Percentiles rank a stretch among this genome's conserved stretches.
Evolutionary conservation across 2,113 vertebrate species (phyloP).

Genomic region (Hemibagrus wyckioides): DNA sequence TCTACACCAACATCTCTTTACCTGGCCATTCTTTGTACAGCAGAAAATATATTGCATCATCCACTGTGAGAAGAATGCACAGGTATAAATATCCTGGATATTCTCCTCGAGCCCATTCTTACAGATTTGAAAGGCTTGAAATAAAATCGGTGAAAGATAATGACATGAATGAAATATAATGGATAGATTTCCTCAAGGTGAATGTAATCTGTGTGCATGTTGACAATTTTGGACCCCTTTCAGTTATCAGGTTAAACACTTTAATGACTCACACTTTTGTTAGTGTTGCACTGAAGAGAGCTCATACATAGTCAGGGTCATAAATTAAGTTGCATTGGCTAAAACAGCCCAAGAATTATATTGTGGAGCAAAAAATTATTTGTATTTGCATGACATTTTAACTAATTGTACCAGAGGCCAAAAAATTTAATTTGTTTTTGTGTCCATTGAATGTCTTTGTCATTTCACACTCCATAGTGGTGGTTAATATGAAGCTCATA

Average conservation of each 20-base stretch:
- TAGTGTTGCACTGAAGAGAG: background rate
- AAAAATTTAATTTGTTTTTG: no score
- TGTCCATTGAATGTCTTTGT: no score
- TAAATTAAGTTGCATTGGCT: background rate
- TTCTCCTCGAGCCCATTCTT: background rate
- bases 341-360: no score
- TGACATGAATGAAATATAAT: background rate
- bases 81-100: background rate
- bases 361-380: background rate
- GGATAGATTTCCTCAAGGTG: background rate
- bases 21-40: background rate
- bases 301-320: background rate
- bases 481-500: no score
- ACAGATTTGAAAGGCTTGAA: background rate
- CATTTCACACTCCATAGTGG: no score
- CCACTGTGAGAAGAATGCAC: background rate
- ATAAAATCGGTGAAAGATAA: background rate
- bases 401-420: background rate
- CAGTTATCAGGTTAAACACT: background rate
- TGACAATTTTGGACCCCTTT: background rate
- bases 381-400: no score
- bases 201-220: background rate
- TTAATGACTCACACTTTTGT: background rate
- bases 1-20: background rate
- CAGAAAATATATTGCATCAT: background rate